A percentile compares a stretch with the other conserved stretches of the same genome.
phyloP scores from a whole-genome alignment of 2,113 vertebrate species.

The Mobula birostris region DNA sequence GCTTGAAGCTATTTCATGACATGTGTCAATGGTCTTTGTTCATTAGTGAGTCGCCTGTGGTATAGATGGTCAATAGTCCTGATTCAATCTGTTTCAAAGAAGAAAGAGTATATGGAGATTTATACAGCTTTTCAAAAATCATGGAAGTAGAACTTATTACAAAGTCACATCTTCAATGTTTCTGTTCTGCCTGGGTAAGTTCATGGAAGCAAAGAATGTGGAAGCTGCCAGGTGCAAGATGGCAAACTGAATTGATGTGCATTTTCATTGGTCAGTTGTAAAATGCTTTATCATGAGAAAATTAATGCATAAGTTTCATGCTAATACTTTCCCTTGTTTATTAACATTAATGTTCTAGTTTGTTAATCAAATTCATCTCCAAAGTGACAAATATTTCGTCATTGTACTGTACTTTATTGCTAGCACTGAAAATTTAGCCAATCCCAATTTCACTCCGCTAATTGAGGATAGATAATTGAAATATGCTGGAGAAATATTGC shows the following conservation, averaged over 20 bases:
- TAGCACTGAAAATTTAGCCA: background rate
- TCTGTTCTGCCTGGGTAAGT: background rate
- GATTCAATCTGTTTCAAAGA: background rate
- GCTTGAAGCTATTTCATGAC: background rate
- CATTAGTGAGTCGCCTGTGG: background rate
- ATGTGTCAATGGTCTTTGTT: background rate
- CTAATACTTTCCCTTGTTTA: too few relatives aligned
- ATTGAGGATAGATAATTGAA: too few relatives aligned
- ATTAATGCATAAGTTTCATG: too few relatives aligned
- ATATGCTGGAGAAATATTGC: too few relatives aligned
- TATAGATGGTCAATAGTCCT: background rate
- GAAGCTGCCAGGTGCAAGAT: background rate
- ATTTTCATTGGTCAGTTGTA: too few relatives aligned
- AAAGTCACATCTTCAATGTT: background rate
- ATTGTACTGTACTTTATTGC: background rate
- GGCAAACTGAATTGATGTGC: background rate
- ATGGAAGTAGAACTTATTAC: background rate
- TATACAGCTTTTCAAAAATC: background rate
- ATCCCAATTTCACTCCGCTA: background rate
- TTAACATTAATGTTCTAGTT: background rate
- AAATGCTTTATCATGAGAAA: background rate
- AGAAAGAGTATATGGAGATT: background rate
- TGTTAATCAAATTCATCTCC: background rate
- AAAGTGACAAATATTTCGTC: background rate
- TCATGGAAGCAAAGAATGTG: background rate